Percentiles rank a stretch among this genome's conserved stretches.
These are phyloP conservation scores for Caenorhabditis virilis DNA, from an alignment of 2,888 invertebrate species.

Conservation along the genomic window DNA sequence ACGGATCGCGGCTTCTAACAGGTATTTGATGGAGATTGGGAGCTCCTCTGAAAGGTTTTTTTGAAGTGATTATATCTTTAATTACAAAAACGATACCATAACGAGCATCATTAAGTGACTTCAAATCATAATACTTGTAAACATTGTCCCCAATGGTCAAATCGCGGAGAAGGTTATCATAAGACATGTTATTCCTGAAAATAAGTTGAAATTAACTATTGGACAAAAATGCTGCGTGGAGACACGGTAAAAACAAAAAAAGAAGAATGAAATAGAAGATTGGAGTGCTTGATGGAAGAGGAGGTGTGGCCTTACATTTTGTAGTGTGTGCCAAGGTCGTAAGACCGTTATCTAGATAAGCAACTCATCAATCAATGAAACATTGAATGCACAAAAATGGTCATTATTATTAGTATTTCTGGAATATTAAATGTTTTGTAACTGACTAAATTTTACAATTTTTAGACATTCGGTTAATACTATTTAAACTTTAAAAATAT, in stretches of 20 bases:
- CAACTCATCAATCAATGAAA: slow-evolving; percentile 4
- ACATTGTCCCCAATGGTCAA: slow-evolving; percentile 71
- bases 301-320: slow-evolving; percentile 24
- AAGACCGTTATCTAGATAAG: slow-evolving; percentile 1
- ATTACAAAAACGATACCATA: too few relatives aligned
- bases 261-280: neutral
- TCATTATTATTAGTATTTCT: too few relatives aligned
- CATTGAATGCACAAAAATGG: too few relatives aligned
- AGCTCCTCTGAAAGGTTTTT: slow-evolving; percentile 74
- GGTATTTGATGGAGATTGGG: slow-evolving; percentile 87
- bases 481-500: too few relatives aligned
- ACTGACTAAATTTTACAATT: too few relatives aligned
- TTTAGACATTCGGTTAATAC: too few relatives aligned
- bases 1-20: slow-evolving; percentile 91
- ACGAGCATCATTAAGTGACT: slow-evolving; percentile 77
- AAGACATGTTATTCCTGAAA: slow-evolving; percentile 20
- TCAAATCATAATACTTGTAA: slow-evolving; percentile 82
- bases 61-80: too few relatives aligned
- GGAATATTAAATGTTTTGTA: too few relatives aligned
- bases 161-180: slow-evolving; percentile 43
- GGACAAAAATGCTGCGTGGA: neutral
- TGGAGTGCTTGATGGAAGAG: neutral
- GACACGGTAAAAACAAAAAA: slow-evolving; percentile 1
- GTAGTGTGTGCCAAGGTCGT: slow-evolving; percentile 15
- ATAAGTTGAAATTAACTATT: neutral